Evolutionary conservation across 2,113 vertebrate species (phyloP).

Genomic region (Machaerirhynchus nigripectus): DNA sequence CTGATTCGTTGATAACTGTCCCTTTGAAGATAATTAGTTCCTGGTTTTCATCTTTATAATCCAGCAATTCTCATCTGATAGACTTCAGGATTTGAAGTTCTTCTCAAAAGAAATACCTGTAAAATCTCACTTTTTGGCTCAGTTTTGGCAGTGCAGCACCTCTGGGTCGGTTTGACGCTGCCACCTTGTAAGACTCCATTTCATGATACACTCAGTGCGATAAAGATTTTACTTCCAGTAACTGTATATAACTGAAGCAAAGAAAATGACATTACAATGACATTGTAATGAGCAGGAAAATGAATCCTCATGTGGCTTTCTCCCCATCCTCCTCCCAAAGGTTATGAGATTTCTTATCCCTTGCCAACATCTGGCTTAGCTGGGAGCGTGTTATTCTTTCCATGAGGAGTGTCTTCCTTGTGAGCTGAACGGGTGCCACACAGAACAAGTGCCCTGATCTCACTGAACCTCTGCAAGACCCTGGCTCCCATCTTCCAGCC

Average conservation of each 20-base stretch:
- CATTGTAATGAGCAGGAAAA: neutral
- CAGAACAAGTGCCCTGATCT: neutral
- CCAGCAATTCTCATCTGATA: neutral
- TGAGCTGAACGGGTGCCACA: neutral
- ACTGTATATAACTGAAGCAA: neutral
- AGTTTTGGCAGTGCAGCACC: neutral
- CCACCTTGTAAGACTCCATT: neutral
- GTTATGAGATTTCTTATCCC: neutral
- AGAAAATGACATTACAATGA: neutral
- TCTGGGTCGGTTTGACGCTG: neutral
- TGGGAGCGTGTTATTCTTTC: accelerated
- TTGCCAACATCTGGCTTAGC: neutral
- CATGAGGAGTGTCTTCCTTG: neutral
- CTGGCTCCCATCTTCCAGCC: neutral
- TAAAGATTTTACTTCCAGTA: neutral
- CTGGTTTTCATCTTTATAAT: neutral
- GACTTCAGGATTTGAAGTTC: neutral
- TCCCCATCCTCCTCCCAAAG: neutral
- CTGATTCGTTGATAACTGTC: neutral
- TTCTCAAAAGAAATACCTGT: neutral
- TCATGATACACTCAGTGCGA: neutral
- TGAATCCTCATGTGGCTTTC: neutral
- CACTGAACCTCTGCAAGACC: accelerated
- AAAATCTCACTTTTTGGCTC: neutral
- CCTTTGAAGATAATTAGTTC: slow-evolving; percentile 29